A percentile compares a stretch with the other conserved stretches of the same genome.
Conservation (phyloP, 1,140 invertebrate genomes). For the Oreohelix idahoensis region DNA sequence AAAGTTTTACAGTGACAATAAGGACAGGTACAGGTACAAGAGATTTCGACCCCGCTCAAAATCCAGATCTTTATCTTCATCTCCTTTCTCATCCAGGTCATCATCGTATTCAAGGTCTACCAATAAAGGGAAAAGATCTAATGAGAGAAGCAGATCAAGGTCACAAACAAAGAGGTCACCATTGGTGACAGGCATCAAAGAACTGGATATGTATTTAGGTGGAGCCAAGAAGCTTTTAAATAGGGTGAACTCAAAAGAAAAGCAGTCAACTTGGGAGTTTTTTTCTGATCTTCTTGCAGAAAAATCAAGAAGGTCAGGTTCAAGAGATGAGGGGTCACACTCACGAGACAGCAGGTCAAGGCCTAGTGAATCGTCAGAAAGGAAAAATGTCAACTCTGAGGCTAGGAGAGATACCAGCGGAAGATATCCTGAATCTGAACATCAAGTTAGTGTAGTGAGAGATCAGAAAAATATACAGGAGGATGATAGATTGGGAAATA, state of each 20-base stretch:
- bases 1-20: constrained; percentile 36
- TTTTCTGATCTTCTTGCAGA: neutral
- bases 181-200: neutral
- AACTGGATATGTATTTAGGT: constrained; percentile 21
- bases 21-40: constrained; percentile 7
- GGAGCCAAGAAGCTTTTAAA: neutral
- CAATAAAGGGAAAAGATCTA: neutral
- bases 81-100: neutral
- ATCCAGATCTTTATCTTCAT: neutral
- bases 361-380: neutral
- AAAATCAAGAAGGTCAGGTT: neutral
- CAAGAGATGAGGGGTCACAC: neutral
- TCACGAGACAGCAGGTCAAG: neutral
- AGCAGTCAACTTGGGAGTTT: neutral
- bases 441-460: neutral
- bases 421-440: neutral
- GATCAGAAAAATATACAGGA: neutral
- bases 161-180: neutral
- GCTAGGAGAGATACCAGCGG: neutral
- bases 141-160: neutral
- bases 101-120: neutral
- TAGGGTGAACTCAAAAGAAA: neutral
- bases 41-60: neutral
- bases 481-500: neutral
- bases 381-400: neutral